Evolutionary conservation across 2,797 vertebrate genomes (phyloP).

Genomic region (Bradypus variegatus): DNA sequence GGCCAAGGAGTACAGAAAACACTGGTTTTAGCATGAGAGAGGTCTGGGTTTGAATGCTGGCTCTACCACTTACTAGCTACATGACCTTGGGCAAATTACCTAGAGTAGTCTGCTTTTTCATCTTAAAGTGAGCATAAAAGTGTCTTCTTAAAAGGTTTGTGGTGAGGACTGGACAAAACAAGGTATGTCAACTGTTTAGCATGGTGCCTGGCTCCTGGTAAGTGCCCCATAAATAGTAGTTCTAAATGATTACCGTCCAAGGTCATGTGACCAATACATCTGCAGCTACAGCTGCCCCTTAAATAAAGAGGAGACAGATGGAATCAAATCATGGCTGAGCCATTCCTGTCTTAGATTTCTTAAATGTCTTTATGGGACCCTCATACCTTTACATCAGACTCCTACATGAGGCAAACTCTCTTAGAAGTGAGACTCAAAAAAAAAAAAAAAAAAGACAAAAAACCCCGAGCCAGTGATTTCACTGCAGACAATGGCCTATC

Average conservation of each 20-base stretch:
- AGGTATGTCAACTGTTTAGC: not conserved
- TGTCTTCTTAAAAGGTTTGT: not conserved
- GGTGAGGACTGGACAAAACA: not conserved
- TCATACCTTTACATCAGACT: not conserved
- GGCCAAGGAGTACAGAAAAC: not conserved
- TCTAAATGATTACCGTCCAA: not conserved
- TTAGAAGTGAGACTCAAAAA: not conserved
- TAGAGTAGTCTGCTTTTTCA: not conserved
- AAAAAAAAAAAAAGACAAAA: not conserved
- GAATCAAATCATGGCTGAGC: not conserved
- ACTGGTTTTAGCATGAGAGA: conserved; percentile 4
- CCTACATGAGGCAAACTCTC: not conserved
- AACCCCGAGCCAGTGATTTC: not conserved
- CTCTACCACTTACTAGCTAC: not conserved
- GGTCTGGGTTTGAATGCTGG: not conserved
- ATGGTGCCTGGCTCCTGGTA: not conserved
- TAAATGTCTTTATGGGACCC: not conserved
- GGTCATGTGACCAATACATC: not conserved
- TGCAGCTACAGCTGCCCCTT: not conserved
- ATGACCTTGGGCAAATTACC: conserved; percentile 18
- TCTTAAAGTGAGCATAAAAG: conserved; percentile 16
- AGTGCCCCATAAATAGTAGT: not conserved
- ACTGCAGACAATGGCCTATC: not conserved
- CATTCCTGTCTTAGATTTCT: not conserved
- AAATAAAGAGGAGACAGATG: not conserved